Base-by-base conservation (phyloP, 2,797 vertebrate species). In the Brachyalestes nurse region DNA sequence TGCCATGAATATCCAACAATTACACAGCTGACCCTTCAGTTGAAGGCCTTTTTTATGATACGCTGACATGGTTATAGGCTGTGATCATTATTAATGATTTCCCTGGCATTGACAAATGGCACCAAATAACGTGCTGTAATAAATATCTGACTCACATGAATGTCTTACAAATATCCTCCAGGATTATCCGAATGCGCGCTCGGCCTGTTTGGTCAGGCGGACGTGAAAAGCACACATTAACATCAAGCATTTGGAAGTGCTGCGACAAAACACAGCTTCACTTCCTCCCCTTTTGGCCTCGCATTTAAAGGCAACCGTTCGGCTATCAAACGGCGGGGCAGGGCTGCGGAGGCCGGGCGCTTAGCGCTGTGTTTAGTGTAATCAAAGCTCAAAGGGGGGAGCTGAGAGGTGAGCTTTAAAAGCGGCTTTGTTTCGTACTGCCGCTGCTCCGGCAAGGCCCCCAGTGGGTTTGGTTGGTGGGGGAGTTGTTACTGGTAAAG, bases 391-490 rank as follows among this genome's bases (percentile, higher is more conserved):
- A 42, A 82, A 74, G 70, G 72, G 21, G 19, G 45, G 10, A 76
- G 47, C 38, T 80, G 42, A 76, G 78, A 79, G 72, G 42, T 73
- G 61, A 82, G 77, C 55, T 67, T 77, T 80, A 64, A 75, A 84
- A 60, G 75, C 2, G 17, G 45, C 66, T 79, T 86, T 84, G 84
- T 86, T 75, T 86, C 67, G 71, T 60, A 78, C 8, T 51, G 75
- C 61, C 38, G 60, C 53, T 55, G 51, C 74, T 75, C 65, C 65
- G 75, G 72, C 38, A 17, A 64, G 62, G 28, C 69, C 9, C 62
- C 38, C n/a, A 38, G 28, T 60, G 71, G 69, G 79, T 38, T 72
- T 45, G 14, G 53, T 34, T 34, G 55, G 38, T 62, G 57, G 62
- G 58, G 64, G 73, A 8, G 9, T 12, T 8, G 75, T n/a, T 67